Base-by-base conservation (phyloP, 2,888 invertebrate species). In the Agrypnus murinus region DNA sequence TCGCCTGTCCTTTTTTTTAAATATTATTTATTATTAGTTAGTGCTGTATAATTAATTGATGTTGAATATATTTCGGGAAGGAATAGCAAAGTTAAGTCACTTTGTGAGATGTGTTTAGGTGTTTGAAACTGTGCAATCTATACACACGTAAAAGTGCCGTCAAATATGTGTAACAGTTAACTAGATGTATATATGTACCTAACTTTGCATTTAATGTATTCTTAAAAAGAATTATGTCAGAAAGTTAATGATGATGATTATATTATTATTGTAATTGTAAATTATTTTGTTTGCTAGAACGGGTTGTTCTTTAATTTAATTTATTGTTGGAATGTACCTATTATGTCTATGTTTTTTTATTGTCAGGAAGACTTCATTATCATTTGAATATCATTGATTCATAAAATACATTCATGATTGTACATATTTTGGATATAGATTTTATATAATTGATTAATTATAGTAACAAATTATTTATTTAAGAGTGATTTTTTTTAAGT, bases 151-250 rank as follows among this genome's bases (percentile, higher is more conserved):
- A 78, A 81, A 83, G 82, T 84, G 83, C 82, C 81, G 82, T 81
- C 75, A 78, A 79, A 80, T 81, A 81, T 79, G 80, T 82, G 81
- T 81, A 82, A 83, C 81, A 82, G 81, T 79, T 82, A n/a, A 81
- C 81, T 82, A 80, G 75, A 77, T 83, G 81, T 82, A 81, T 77
- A 81, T 81, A 79, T 73, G 72, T 76, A 69, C 63, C 67, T 77
- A 73, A 74, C 77, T 73, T 66, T 77, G 72, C 66, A 76, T 75
- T 75, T 80, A 77, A 74, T 76, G 76, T 78, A 75, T 79, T 76
- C 74, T 74, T 73, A 72, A 74, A 74, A 69, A 74, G 72, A 68
- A 71, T n/a, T 71, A 59, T 69, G 63, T 65, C 58, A 5, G 25
- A 25, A 25, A 5, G 25, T 25, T 25, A 25, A 19, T 71, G 2